Evolutionary conservation across 2,797 vertebrate species (phyloP).

Genomic region (Catostomus latipinnis): DNA sequence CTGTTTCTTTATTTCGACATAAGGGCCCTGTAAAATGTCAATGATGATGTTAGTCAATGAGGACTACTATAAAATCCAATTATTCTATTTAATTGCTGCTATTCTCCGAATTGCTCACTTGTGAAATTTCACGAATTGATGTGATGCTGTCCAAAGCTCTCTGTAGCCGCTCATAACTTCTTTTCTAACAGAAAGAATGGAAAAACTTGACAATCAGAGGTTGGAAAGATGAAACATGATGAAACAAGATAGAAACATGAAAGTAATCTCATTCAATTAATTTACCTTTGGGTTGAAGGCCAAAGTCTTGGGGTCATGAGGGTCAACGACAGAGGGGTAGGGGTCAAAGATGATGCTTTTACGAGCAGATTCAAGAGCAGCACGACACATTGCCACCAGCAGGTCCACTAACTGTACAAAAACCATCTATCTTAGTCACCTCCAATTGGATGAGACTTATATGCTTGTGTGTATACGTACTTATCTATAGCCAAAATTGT

Average conservation of each 20-base stretch:
- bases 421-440: neutral
- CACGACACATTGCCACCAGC: constrained; percentile 96
- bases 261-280: neutral
- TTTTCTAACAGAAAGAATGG: constrained; percentile 79
- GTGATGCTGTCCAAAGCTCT: constrained; percentile 92
- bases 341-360: constrained; percentile 99
- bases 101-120: constrained; percentile 74
- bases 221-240: neutral
- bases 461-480: neutral
- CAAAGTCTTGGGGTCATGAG: constrained; percentile 96
- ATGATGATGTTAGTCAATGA: neutral
- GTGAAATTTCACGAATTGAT: constrained; percentile 91
- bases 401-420: constrained; percentile 90
- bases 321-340: constrained; percentile 97
- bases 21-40: constrained; percentile 83
- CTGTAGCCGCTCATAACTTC: constrained; percentile 92
- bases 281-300: constrained; percentile 98
- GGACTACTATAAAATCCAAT: too few relatives aligned
- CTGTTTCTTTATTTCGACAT: constrained; percentile 95
- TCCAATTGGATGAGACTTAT: neutral
- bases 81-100: neutral
- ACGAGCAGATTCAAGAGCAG: constrained; percentile 94
- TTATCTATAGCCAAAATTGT: too few relatives aligned
- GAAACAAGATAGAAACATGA: neutral
- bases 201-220: neutral